Evolutionary conservation across 2,113 vertebrate genomes (phyloP).

Genomic region (Hyla sarda): DNA sequence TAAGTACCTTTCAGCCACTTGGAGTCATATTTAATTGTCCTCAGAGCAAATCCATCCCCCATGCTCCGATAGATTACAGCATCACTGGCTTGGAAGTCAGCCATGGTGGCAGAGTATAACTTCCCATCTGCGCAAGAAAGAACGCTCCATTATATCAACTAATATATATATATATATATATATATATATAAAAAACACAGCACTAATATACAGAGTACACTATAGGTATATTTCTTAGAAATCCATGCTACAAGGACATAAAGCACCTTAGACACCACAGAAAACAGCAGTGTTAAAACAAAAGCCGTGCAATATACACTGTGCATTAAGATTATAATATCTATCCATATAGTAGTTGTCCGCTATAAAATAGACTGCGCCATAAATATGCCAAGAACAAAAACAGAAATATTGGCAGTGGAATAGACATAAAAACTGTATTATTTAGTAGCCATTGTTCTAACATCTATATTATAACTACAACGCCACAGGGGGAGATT

Average conservation of each 20-base stretch:
- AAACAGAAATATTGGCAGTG: neutral
- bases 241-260: neutral
- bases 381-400: neutral
- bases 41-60: conserved; percentile 95
- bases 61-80: conserved; percentile 99
- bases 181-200: no score
- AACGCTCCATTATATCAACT: conserved; percentile 40
- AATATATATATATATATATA: no score
- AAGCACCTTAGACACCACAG: neutral
- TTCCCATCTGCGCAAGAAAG: conserved; percentile 87
- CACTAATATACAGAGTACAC: neutral
- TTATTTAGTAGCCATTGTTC: neutral
- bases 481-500: no score
- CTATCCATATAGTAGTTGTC: neutral
- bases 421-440: neutral
- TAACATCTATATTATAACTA: neutral
- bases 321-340: neutral
- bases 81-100: conserved; percentile 97
- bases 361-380: neutral
- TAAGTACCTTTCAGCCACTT: conserved; percentile 98
- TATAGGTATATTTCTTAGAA: neutral
- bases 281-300: neutral
- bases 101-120: conserved; percentile 96
- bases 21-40: conserved; percentile 98
- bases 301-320: neutral